Base-by-base conservation (phyloP, 2,888 invertebrate genomes). In the Pocota personata region DNA sequence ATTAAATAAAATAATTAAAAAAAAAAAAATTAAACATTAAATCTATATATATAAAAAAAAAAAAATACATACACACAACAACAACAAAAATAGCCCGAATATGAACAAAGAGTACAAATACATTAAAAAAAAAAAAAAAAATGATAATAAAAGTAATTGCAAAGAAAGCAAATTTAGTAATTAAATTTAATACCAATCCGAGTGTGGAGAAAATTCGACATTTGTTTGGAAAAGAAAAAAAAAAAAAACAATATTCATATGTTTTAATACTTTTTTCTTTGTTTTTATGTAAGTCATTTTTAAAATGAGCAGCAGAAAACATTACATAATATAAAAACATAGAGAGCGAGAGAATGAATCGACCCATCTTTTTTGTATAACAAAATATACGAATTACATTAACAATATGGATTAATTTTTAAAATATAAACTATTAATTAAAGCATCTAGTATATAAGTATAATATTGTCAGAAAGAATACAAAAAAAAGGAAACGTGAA, bases 41-140 rank as follows among this genome's bases (percentile, higher is more conserved):
- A 86, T 82, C 52, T 58, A 71, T 69, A 79, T 57, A 77, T 66
- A 67, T 55, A 48, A 57, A 57, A 37, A 24, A 46, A 52, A 50
- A 64, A 24, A 30, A 27, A 67, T 35, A 62, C 40, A 69, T 67
- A 82, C 71, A 75, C 79, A 72, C 82, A 80, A 66, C 82, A 78
- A 57, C 67, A 76, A 86, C 40, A 80, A 87, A 87, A 91, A 91
- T 91, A 91, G 92, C 91, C 91, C 91, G 92, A 92, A 82, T 91
- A 90, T 91, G 90, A 92, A 91, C 91, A 92, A 92, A 91, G 90
- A 91, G 92, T 92, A 92, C 92, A 92, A 92, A 92, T 91, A 91
- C 90, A 91, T 91, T 90, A 90, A 90, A 91, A 89, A 87, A 87
- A 87, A 88, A 87, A 89, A 90, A 84, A 89, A 72, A 66, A 57